Evolutionary conservation across 1,140 invertebrate genomes (phyloP).

Genomic region (Heterodera schachtii): DNA sequence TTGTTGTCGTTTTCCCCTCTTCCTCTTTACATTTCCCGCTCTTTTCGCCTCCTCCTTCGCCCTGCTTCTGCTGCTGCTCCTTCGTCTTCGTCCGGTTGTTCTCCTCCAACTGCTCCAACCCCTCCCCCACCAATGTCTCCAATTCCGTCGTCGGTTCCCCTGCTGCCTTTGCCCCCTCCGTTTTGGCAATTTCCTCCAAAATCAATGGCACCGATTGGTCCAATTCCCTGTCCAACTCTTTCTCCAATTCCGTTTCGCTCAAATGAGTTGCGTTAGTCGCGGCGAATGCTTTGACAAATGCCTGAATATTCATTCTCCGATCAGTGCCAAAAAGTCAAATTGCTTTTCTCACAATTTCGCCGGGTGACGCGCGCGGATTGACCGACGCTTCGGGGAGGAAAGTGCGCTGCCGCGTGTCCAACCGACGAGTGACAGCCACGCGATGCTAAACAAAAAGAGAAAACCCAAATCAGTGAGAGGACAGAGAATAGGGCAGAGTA

Average conservation of each 20-base stretch:
- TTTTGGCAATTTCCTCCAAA: constrained; percentile 46
- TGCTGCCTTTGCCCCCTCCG: constrained; percentile 31
- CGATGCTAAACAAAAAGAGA: constrained; percentile 1
- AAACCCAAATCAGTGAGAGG: too few species aligned
- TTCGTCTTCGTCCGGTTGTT: neutral
- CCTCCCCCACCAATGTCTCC: constrained; percentile 27
- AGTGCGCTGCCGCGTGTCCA: constrained; percentile 22
- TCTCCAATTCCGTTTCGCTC: constrained; percentile 40
- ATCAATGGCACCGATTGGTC: constrained; percentile 50
- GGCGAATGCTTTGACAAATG: constrained; percentile 46
- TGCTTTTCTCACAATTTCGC: constrained; percentile 12
- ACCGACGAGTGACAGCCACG: constrained; percentile 19
- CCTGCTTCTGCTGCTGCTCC: neutral
- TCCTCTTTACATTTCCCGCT: neutral
- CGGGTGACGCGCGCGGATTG: neutral
- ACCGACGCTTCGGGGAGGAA: constrained; percentile 9
- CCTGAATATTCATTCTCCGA: constrained; percentile 31
- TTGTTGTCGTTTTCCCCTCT: neutral
- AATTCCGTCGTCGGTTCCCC: constrained; percentile 23
- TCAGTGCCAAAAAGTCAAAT: constrained; percentile 16
- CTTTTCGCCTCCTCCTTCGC: neutral
- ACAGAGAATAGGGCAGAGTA: too few species aligned
- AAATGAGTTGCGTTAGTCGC: constrained; percentile 49
- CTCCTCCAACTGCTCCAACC: constrained; percentile 34
- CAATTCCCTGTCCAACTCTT: constrained; percentile 48